phyloP scores from a whole-genome alignment of 2,113 vertebrate species.

The Brienomyrus longianalis region DNA sequence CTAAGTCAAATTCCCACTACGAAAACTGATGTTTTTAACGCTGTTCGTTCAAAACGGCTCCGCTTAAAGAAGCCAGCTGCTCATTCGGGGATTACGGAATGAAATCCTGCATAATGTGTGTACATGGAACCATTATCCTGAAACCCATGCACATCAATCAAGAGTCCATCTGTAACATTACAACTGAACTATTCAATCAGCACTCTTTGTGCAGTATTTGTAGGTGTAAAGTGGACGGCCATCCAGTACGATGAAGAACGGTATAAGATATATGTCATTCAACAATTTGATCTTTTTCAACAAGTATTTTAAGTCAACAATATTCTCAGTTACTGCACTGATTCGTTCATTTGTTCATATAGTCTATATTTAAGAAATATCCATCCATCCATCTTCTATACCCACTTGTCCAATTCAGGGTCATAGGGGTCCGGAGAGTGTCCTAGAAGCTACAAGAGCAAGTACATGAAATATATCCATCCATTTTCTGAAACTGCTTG shows the following conservation, averaged over 20 bases:
- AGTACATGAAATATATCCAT: not conserved
- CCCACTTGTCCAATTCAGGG: not conserved
- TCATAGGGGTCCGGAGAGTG: not conserved
- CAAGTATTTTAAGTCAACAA: not conserved
- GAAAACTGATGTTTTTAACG: not conserved
- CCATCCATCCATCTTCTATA: not conserved
- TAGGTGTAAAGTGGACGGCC: not conserved
- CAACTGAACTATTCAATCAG: not conserved
- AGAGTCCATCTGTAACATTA: not conserved
- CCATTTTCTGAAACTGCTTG: not conserved
- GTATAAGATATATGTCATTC: not conserved
- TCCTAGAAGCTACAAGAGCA: not conserved
- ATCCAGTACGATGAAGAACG: not conserved
- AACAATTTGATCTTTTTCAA: not conserved
- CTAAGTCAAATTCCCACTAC: not conserved
- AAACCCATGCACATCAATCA: conserved; percentile 1
- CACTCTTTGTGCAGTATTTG: not conserved
- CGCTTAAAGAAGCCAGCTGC: not conserved
- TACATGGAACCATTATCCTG: not conserved
- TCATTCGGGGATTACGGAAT: not conserved
- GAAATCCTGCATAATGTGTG: not conserved
- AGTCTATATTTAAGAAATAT: not conserved
- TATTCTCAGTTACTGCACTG: not conserved
- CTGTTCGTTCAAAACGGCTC: not conserved
- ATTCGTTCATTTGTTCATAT: not conserved